Conservation (phyloP, 2,797 vertebrate genomes). For the Naso thynnoides region DNA sequence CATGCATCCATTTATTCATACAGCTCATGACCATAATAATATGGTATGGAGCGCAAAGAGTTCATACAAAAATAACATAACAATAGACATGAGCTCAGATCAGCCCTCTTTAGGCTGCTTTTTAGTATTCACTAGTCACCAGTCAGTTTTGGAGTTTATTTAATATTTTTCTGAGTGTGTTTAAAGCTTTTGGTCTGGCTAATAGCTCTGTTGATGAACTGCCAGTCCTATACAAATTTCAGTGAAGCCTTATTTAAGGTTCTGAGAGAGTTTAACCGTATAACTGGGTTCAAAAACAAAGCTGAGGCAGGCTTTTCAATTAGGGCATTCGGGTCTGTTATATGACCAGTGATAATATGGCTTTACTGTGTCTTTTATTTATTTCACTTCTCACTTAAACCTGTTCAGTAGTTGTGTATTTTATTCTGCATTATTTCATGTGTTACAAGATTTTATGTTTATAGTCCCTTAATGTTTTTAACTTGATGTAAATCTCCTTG, state of each 20-base stretch:
- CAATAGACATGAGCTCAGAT: neutral
- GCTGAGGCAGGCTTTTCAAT: neutral
- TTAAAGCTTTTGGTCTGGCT: neutral
- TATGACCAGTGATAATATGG: neutral
- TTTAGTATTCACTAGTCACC: neutral
- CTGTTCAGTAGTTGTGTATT: neutral
- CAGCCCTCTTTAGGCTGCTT: neutral
- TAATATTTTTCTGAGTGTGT: neutral
- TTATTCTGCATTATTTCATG: no score
- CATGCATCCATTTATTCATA: no score
- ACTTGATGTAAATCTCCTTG: neutral
- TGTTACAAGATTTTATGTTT: no score
- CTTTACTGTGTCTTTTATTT: neutral
- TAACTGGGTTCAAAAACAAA: slow-evolving; percentile 5
- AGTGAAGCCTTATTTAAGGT: neutral
- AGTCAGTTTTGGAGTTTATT: neutral
- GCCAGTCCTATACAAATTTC: neutral
- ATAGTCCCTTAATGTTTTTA: neutral
- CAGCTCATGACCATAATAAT: no score
- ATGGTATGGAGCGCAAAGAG: no score
- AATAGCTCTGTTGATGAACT: neutral
- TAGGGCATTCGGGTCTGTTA: neutral
- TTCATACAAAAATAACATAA: no score
- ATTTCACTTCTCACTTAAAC: neutral
- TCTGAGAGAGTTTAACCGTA: neutral